Base-by-base conservation (phyloP, 1,140 invertebrate species). In the Drosophila pachea region DNA sequence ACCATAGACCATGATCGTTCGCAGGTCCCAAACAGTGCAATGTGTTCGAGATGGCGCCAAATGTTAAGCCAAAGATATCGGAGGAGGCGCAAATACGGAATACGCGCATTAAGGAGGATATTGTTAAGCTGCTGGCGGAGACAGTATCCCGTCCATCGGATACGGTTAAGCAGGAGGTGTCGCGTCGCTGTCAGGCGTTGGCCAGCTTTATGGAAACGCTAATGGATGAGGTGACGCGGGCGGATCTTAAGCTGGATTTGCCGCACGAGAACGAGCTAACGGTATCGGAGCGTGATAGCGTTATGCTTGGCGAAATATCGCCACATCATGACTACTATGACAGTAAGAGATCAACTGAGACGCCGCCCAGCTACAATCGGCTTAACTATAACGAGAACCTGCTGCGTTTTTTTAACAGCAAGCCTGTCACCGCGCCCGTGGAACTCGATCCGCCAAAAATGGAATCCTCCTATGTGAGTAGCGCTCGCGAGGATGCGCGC, bases 351-450 rank as follows among this genome's bases (percentile, higher is more conserved):
- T 95, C 94, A 14, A 94, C 93, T 1, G 95, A 95, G 78, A 95
- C 95, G 16, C 94, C 94, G 31, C 93, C 95, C 5, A 96, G 94
- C 77, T 97, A 96, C 90, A 95, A 94, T 86, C 95, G 97, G 83
- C 91, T 97, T 5, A 97, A 96, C 90, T 97, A 96, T 86, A 95
- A 95, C 82, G 95, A 97, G 86, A 97, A 95, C 78, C 92, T 97
- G 42, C 92, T 95, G 88, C 92, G 95, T 74, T 97, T 96, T 89
- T 97, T 96, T 90, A 93, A 94, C 78, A 96, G 95, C 88, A 93
- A 95, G 78, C 94, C 94, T 3, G 92, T 93, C 67, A 93, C 92
- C 2, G 91, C 91, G 2, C 89, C 90, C 22, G 66, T 69, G 5
- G 91, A 90, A 67, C 78, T 70, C 16, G 86, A 89, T 67, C 72